A percentile compares a stretch with the other conserved stretches of the same genome.
phyloP scores from a whole-genome alignment of 1,140 invertebrate genomes.

The Zaprionus tsacasi region DNA sequence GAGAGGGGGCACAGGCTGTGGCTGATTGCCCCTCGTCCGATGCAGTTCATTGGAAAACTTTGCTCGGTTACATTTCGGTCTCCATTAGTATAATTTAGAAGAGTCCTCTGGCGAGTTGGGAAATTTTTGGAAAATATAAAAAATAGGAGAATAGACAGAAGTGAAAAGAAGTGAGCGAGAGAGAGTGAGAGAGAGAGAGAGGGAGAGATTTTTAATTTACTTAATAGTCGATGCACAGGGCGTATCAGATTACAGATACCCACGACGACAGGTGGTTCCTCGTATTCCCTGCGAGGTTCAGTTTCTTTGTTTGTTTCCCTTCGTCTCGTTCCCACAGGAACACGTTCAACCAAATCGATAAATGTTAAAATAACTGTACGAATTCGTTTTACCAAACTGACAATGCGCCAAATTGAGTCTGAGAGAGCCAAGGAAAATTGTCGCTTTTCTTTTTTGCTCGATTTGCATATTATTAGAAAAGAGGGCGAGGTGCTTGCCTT shows the following conservation, averaged over 20 bases:
- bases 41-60: conserved; percentile 80
- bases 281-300: background rate
- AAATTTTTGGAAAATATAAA: conserved; percentile 42
- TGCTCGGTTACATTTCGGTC: conserved; percentile 80
- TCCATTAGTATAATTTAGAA: conserved; percentile 82
- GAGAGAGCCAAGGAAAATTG: conserved; percentile 41
- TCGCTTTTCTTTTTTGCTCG: conserved; percentile 61
- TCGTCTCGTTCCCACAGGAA: conserved; percentile 48
- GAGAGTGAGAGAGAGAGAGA: background rate
- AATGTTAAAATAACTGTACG: conserved; percentile 66
- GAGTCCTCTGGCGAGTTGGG: conserved; percentile 21
- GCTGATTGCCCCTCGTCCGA: conserved; percentile 2
- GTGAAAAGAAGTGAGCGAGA: background rate
- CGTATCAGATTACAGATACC: conserved; percentile 70
- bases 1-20: background rate
- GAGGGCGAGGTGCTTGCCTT: background rate
- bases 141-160: conserved; percentile 1
- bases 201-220: conserved; percentile 76
- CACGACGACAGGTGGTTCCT: conserved; percentile 30
- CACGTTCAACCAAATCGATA: conserved; percentile 68
- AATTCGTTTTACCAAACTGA: conserved; percentile 50
- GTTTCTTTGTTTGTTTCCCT: conserved; percentile 36
- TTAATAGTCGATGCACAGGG: conserved; percentile 71
- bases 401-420: conserved; percentile 49
- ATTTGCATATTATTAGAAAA: conserved; percentile 79